Evolutionary conservation across 2,113 vertebrate species (phyloP), one percentile per base, ranked within the genome.

Genomic region (Paedocypris sp.): DNA sequence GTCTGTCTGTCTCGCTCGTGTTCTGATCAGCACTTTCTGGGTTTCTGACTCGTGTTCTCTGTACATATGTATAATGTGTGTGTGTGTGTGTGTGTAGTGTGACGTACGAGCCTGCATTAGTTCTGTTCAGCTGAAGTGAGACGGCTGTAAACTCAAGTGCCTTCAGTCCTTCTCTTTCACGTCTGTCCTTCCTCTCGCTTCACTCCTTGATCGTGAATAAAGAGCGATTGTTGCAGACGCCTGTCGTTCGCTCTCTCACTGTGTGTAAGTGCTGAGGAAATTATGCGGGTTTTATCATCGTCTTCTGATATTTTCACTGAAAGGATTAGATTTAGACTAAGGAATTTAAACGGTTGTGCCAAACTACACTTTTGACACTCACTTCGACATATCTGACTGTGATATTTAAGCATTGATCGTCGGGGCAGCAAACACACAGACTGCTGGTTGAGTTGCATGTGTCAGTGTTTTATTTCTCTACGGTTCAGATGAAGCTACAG

Each of bases 141-240:
- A 84, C 76, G 75, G 79, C 82, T 80, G 79, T 83, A 81, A 82
- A 82, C 81, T 84, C 70, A 87, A 87, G 85, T 87, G 85, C 85
- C 85, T 87, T 85, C 75, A 82, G 79, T 84, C 62, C 65, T 81
- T 23, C 70, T 72, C 73, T 74, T 70, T 41, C 62, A 59, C 6
- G 20, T 39, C 65, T 58, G 41, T 63, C 62, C 69, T 69, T 66
- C 74, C 68, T 39, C 78, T 76, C 76, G 84, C 83, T 85, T 84
- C 85, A 87, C 82, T 80, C 75, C 78, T 77, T 75, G 23, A 85
- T 85, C 83, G 83, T 60, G 39, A 68, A 42, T 46, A 51, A 49
- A 47, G 84, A 84, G 66, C 67, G 36, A 77, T 83, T 86, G 53
- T n/a, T n/a, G n/a, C n/a, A n/a, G n/a, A n/a, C n/a, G n/a, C n/a